These are phyloP conservation scores for Tipula helvola DNA, from an alignment of 2,888 invertebrate species.

Conservation along the genomic window DNA sequence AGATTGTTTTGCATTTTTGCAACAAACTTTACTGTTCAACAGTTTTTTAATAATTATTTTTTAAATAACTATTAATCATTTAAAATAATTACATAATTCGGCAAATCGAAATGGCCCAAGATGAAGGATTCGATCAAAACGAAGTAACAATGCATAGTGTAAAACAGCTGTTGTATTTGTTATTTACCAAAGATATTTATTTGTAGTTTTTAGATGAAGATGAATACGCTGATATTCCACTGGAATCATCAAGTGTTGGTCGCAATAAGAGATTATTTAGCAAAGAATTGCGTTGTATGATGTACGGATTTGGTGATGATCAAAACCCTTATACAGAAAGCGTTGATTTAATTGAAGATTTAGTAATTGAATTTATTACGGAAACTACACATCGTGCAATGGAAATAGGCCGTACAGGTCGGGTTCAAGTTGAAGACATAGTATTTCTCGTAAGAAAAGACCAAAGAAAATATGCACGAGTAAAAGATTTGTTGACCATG, in stretches of 20 bases:
- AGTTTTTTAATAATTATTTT: neutral
- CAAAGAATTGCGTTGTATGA: conserved; percentile 92
- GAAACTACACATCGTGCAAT: conserved; percentile 86
- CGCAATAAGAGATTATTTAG: conserved; percentile 70
- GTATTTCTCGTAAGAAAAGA: conserved; percentile 94
- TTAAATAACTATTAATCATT: neutral
- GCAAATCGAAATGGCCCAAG: neutral
- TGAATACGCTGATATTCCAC: conserved; percentile 55
- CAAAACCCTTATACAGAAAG: conserved; percentile 98
- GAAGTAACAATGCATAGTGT: conserved; percentile 5
- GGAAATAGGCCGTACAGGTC: conserved; percentile 93
- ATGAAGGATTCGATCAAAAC: conserved; percentile 12
- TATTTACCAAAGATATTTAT: neutral
- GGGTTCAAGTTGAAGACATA: conserved; percentile 97
- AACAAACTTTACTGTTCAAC: neutral
- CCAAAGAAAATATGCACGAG: conserved; percentile 89
- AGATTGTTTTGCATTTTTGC: neutral
- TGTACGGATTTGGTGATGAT: conserved; percentile 99
- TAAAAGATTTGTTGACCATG: conserved; percentile 94
- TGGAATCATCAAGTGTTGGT: conserved; percentile 52
- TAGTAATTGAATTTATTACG: conserved; percentile 94
- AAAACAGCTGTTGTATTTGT: neutral
- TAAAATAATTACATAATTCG: neutral
- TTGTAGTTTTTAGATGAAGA: conserved; percentile 36
- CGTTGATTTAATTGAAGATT: conserved; percentile 91